A percentile compares a stretch with the other conserved stretches of the same genome.
These are phyloP conservation scores for Sciaenops ocellatus DNA, from an alignment of 2,797 vertebrate genomes.

Conservation along the genomic window DNA sequence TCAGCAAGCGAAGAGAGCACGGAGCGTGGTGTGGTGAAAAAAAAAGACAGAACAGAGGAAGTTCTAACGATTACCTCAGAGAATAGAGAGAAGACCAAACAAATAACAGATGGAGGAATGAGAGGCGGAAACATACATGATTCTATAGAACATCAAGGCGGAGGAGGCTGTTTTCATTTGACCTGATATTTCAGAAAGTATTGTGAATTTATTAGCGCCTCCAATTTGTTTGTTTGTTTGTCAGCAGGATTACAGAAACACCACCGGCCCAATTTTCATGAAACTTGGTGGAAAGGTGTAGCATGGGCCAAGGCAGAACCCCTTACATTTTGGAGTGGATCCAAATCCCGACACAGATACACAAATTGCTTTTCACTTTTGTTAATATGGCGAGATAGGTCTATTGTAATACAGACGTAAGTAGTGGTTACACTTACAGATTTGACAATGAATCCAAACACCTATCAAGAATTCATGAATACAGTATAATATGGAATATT, in stretches of 20 bases:
- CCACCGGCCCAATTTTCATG: no score
- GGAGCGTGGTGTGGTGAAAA: constrained; percentile 56
- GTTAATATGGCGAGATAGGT: no score
- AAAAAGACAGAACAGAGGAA: constrained; percentile 54
- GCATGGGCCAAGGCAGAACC: no score
- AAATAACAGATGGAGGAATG: constrained; percentile 30
- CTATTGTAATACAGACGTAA: no score
- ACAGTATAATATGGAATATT: not conserved
- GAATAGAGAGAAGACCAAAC: constrained; percentile 48
- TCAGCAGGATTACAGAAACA: no score
- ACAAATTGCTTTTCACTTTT: no score
- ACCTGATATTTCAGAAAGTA: not conserved
- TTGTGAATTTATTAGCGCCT: not conserved
- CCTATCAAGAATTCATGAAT: not conserved
- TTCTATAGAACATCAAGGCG: not conserved
- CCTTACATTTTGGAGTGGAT: no score
- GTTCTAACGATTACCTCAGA: constrained; percentile 78
- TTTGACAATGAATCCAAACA: not conserved
- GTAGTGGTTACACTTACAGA: no score
- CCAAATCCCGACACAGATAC: no score
- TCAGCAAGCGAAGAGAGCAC: constrained; percentile 45
- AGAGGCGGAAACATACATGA: constrained; percentile 12
- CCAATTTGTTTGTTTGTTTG: not conserved
- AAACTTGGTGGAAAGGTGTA: no score
- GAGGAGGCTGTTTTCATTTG: not conserved